Conservation (phyloP, 2,113 vertebrate species). For the Coptodon bakossiorum region DNA sequence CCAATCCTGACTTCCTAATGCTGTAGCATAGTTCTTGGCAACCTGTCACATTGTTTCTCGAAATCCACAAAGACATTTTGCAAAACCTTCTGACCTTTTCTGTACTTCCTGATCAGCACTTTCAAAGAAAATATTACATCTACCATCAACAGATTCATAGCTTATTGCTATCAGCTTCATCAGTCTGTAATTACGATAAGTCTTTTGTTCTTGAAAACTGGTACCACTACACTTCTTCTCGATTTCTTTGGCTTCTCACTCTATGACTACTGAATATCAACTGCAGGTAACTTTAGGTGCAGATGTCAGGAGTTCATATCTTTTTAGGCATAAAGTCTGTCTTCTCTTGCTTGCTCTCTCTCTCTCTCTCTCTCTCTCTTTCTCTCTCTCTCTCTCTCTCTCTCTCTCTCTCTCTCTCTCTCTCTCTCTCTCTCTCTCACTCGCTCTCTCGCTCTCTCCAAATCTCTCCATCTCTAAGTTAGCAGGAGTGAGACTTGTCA, state of each 20-base stretch:
- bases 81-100: background rate
- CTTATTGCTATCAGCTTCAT: background rate
- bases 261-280: background rate
- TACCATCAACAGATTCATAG: background rate
- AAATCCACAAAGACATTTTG: background rate
- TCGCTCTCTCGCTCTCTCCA: background rate
- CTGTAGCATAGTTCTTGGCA: background rate
- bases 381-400: background rate
- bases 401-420: background rate
- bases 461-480: slow-evolving; percentile 18
- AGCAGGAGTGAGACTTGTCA: slow-evolving; percentile 36
- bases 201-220: background rate
- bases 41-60: background rate
- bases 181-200: background rate
- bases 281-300: background rate
- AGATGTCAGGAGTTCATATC: background rate
- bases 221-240: background rate
- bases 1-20: background rate
- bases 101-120: background rate
- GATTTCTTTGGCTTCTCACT: background rate
- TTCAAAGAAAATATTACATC: background rate
- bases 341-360: background rate
- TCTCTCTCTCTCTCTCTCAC: background rate
- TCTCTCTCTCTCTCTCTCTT: background rate
- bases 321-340: background rate